Percentiles rank a stretch among this genome's conserved stretches.
Conservation (phyloP, 2,113 vertebrate species). For the Pongo pygmaeus region DNA sequence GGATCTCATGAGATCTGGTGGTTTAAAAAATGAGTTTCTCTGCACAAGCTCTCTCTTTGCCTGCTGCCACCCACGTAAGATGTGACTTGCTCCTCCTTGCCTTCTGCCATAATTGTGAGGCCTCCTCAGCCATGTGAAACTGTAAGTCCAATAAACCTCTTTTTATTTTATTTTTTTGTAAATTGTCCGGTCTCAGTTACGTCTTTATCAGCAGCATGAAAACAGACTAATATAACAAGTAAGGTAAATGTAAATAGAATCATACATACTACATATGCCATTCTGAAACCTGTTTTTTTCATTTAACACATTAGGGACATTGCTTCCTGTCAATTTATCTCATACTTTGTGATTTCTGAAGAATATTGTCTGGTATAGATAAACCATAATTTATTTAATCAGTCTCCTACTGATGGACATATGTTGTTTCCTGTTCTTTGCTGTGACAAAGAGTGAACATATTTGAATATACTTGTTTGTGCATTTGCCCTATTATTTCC, state of each 20-base stretch:
- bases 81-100: too few relatives aligned
- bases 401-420: background rate
- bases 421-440: background rate
- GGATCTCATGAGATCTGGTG: too few relatives aligned
- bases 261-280: background rate
- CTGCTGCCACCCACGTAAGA: too few relatives aligned
- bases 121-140: too few relatives aligned
- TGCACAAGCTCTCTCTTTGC: too few relatives aligned
- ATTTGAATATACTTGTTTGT: background rate
- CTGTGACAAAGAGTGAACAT: background rate
- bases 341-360: background rate
- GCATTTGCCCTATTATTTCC: background rate
- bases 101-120: too few relatives aligned
- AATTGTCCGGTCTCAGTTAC: too few relatives aligned
- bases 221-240: background rate
- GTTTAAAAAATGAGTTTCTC: too few relatives aligned
- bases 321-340: constrained; percentile 10
- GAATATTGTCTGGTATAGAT: background rate
- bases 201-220: too few relatives aligned
- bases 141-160: too few relatives aligned
- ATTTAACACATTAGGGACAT: background rate
- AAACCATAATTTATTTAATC: constrained; percentile 22
- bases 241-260: background rate
- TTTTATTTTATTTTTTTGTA: too few relatives aligned
- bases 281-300: background rate